Percentiles rank a stretch among this genome's conserved stretches.
phyloP scores from a whole-genome alignment of 2,888 invertebrate species.

The Conus canariensis region DNA sequence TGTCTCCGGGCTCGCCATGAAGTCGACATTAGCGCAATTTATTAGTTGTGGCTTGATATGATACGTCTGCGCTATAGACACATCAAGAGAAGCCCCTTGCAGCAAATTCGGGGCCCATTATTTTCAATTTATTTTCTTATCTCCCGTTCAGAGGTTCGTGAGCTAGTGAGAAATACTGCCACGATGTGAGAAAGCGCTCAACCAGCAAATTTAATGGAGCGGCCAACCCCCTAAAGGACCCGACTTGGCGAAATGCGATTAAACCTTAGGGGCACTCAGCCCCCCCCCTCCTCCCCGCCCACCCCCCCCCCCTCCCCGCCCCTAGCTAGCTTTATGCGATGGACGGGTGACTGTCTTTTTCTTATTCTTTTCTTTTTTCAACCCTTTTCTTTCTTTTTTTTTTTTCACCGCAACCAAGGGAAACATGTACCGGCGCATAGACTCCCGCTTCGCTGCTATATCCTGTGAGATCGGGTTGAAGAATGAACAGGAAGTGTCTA shows the following conservation, averaged over 20 bases:
- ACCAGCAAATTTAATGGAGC: constrained; percentile 42
- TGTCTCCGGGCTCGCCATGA: constrained; percentile 14
- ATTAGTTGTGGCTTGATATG: constrained; percentile 44
- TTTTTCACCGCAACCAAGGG: too few species aligned
- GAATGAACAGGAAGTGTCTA: too few species aligned
- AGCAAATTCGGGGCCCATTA: constrained; percentile 40
- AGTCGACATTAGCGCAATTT: constrained; percentile 43
- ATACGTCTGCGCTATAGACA: constrained; percentile 44
- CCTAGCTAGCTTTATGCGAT: too few species aligned
- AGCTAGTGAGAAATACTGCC: constrained; percentile 23
- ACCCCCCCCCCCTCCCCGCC: too few species aligned
- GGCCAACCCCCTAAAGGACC: background rate
- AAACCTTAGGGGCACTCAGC: background rate
- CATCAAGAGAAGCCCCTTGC: constrained; percentile 37
- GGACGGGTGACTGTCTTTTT: too few species aligned
- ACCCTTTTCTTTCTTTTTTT: too few species aligned
- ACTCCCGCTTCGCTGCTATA: too few species aligned
- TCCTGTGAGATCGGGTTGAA: too few species aligned
- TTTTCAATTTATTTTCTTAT: constrained; percentile 45
- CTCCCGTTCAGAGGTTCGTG: constrained; percentile 27
- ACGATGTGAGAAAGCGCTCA: constrained; percentile 8
- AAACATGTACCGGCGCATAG: too few species aligned
- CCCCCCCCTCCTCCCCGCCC: too few species aligned
- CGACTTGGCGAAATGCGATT: constrained; percentile 35
- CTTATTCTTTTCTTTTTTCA: too few species aligned